These are phyloP conservation scores for Xestia rhomboidea DNA, from an alignment of 2,888 invertebrate genomes.

Conservation along the genomic window DNA sequence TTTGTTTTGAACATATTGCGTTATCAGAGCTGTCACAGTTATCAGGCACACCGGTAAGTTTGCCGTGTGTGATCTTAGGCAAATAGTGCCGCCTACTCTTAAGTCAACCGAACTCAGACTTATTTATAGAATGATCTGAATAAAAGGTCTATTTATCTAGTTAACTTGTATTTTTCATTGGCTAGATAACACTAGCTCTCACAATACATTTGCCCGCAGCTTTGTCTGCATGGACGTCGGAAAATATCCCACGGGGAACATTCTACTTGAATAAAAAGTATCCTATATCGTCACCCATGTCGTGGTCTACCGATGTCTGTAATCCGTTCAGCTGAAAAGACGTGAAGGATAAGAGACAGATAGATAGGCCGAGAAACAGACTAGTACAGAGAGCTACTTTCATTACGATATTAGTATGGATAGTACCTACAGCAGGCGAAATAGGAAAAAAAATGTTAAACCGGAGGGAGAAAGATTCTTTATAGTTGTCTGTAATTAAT, in stretches of 20 bases:
- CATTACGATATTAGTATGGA: background rate
- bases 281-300: background rate
- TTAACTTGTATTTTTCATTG: background rate
- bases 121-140: constrained; percentile 9
- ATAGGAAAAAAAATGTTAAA: too few species aligned
- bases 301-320: background rate
- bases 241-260: background rate
- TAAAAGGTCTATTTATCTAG: background rate
- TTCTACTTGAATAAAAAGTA: background rate
- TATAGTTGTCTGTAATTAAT: background rate
- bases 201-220: background rate
- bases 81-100: constrained; percentile 53
- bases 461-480: background rate
- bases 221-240: background rate
- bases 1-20: constrained; percentile 64
- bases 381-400: background rate
- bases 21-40: constrained; percentile 70
- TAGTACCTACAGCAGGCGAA: too few species aligned
- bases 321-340: background rate
- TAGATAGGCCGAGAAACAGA: background rate
- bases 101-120: constrained; percentile 3
- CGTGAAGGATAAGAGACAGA: background rate
- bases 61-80: constrained; percentile 53
- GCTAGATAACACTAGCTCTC: background rate
- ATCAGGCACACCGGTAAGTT: constrained; percentile 49